Percentiles rank a stretch among this genome's conserved stretches.
Conservation (phyloP, 2,888 invertebrate species). For the Reticulitermes lucifugus region DNA sequence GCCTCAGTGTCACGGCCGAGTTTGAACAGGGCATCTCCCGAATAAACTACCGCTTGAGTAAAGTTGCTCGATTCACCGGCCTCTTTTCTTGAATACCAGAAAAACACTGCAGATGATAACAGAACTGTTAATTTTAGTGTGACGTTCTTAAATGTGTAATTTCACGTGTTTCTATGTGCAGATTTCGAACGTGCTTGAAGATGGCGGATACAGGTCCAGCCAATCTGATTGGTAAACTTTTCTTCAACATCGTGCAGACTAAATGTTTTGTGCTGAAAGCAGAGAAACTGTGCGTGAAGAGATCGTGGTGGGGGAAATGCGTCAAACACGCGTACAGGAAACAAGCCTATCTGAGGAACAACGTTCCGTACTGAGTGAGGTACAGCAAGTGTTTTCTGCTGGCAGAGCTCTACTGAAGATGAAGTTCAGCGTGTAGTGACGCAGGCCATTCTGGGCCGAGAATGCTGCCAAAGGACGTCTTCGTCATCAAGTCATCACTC, state of each 20-base stretch:
- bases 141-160: too few relatives aligned
- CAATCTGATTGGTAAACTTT: slow-evolving; percentile 90
- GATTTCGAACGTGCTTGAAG: slow-evolving; percentile 93
- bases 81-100: too few relatives aligned
- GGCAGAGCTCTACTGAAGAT: not conserved
- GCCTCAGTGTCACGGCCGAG: too few relatives aligned
- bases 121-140: too few relatives aligned
- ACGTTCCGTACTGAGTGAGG: slow-evolving; percentile 72
- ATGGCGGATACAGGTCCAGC: slow-evolving; percentile 88
- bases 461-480: not conserved
- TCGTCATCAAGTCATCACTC: slow-evolving; percentile 10
- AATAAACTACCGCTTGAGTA: too few relatives aligned
- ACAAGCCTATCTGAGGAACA: slow-evolving; percentile 80
- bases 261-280: slow-evolving; percentile 91
- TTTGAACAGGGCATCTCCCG: too few relatives aligned
- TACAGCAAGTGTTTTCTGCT: not conserved
- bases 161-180: slow-evolving; percentile 61
- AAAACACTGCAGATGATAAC: too few relatives aligned
- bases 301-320: slow-evolving; percentile 88
- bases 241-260: slow-evolving; percentile 95
- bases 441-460: not conserved
- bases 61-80: too few relatives aligned
- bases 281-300: slow-evolving; percentile 79
- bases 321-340: slow-evolving; percentile 74
- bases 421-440: not conserved